These are phyloP conservation scores for Paragorgia papillata DNA, from an alignment of 92 coral and sea anemone genomes.

Conservation along the genomic window DNA sequence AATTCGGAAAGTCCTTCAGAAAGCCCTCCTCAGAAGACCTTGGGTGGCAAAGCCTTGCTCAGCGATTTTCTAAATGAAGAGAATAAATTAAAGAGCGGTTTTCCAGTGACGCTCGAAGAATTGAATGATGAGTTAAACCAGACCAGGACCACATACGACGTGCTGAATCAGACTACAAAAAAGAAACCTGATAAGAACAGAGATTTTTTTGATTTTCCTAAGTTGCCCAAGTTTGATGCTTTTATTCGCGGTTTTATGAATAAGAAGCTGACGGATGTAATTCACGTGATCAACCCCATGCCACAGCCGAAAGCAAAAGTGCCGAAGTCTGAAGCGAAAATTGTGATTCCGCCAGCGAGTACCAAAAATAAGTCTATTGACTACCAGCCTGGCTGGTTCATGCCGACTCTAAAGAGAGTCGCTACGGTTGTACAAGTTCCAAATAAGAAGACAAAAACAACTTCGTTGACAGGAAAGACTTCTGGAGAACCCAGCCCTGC, in stretches of 20 bases:
- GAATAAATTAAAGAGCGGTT: not conserved
- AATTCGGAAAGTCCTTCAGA: not conserved
- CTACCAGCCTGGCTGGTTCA: not conserved
- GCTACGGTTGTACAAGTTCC: not conserved
- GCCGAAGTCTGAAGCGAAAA: not conserved
- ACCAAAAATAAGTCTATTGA: not conserved
- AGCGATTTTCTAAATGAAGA: slow-evolving; percentile 24
- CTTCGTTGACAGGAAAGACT: not conserved
- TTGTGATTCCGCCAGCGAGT: not conserved
- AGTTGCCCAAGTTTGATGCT: not conserved
- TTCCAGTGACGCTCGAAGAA: too few relatives aligned
- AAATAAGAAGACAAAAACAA: not conserved
- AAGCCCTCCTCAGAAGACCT: not conserved
- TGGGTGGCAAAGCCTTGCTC: slow-evolving; percentile 36
- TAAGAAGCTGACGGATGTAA: not conserved
- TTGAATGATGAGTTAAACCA: too few relatives aligned
- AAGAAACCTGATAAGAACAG: not conserved
- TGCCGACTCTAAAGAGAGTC: slow-evolving; percentile 8
- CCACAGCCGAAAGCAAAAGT: not conserved
- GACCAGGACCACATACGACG: too few relatives aligned
- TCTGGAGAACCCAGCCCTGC: too few relatives aligned
- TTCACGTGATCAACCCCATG: not conserved
- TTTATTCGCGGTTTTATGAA: slow-evolving; percentile 13
- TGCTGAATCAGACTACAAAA: too few relatives aligned
- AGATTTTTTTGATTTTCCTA: not conserved